Base-by-base conservation (phyloP, 2,113 vertebrate genomes). In the Propithecus coquereli region DNA sequence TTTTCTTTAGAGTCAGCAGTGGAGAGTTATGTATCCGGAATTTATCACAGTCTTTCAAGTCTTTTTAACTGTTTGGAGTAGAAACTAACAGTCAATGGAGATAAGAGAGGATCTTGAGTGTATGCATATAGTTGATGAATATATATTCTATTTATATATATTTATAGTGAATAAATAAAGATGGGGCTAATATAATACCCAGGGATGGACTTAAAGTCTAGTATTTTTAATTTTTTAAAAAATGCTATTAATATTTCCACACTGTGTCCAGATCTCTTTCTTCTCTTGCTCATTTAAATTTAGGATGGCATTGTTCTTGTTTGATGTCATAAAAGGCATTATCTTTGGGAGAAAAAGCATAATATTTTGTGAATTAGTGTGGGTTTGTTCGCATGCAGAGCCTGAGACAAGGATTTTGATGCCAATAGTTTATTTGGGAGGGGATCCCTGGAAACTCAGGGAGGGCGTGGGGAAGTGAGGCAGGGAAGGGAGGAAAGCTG, bases 361-460 rank as follows among this genome's bases (percentile, higher is more conserved):
- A 92, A 11, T 22, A 20, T 45, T 50, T 14, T 37, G 25, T 68
- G n/a, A 73, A 27, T 77, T 89, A 22, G 5, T 89, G 91, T 68
- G n/a, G n/a, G 14, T 70, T 91, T 91, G 37, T 47, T 22, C 40
- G 25, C 45, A 57, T 80, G n/a, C 20, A 61, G 70, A 83, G 37
- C 17, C 65, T 27, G 63, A 96, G 57, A 91, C 34, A n/a, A 45
- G 32, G 91, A 73, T 95, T 96, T 94, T 20, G 17, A 50, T 82
- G 50, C 14, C 25, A 70, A 45, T 52, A 68, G 34, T 77, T 94
- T 65, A 45, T 65, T 87, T 84, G 92, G 40, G 40, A 74, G 32
- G 23, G 61, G 34, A 79, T 87, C n/a, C 50, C 40, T 11, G 59
- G 52, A 90, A 87, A 45, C 57, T 14, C 8, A 20, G 59, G 37